Conservation (phyloP, 2,888 invertebrate genomes). For the Yponomeuta evonymella region DNA sequence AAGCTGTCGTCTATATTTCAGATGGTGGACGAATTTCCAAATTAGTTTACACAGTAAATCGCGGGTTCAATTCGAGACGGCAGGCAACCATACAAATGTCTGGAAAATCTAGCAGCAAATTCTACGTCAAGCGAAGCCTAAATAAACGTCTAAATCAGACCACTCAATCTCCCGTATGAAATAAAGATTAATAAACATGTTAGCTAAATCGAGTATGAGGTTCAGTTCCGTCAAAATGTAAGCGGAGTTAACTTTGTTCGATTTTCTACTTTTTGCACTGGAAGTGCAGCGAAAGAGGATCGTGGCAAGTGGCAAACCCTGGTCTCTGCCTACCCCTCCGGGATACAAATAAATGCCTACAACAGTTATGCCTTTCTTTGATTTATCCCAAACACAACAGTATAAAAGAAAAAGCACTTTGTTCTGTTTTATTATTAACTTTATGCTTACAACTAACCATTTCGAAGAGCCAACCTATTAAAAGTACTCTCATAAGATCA, state of each 20-base stretch:
- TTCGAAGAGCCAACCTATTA: too few species aligned
- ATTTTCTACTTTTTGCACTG: background rate
- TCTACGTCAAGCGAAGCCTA: background rate
- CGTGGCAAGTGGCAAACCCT: too few species aligned
- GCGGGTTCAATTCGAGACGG: background rate
- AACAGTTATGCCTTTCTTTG: constrained; percentile 40
- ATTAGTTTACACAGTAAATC: too few species aligned
- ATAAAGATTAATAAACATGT: constrained; percentile 6
- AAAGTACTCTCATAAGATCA: background rate
- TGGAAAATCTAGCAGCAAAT: background rate
- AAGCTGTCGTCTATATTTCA: too few species aligned
- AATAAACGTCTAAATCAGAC: background rate
- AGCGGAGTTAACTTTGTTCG: background rate
- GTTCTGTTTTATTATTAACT: background rate
- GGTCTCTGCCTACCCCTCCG: too few species aligned
- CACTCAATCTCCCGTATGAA: constrained; percentile 2
- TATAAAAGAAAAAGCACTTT: too few species aligned
- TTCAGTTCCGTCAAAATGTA: background rate
- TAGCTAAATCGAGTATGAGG: background rate
- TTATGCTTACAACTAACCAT: background rate
- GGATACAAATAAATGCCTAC: constrained; percentile 29
- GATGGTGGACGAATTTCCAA: too few species aligned
- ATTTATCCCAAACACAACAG: background rate
- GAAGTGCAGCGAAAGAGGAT: too few species aligned
- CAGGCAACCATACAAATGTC: background rate